A percentile compares a stretch with the other conserved stretches of the same genome.
Conservation (phyloP, 2,888 invertebrate species). For the Ceramica pisi region DNA sequence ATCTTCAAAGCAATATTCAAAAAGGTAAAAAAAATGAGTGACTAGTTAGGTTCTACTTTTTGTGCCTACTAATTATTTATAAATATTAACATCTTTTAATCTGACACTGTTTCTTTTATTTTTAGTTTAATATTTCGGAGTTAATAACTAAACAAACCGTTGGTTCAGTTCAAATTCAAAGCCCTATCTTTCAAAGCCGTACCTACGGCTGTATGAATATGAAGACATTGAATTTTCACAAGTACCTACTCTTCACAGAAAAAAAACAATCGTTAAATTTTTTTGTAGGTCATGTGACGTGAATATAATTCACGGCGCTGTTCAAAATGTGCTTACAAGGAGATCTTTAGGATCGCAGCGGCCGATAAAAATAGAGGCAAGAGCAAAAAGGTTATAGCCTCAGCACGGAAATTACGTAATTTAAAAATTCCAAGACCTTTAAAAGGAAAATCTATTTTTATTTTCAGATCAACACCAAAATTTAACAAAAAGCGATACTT, state of each 20-base stretch:
- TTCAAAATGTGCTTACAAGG: conserved; percentile 19
- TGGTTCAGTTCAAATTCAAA: no score
- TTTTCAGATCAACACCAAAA: conserved; percentile 42
- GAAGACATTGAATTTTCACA: neutral
- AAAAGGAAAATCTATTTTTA: conserved; percentile 13
- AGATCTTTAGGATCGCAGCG: conserved; percentile 12
- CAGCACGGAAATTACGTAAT: conserved; percentile 42
- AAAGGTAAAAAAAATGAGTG: neutral
- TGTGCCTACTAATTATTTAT: neutral
- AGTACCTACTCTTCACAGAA: neutral
- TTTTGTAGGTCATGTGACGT: conserved; percentile 12
- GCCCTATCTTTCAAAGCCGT: no score
- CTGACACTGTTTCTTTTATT: neutral
- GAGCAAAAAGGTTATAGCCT: conserved; percentile 24
- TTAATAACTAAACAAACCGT: neutral
- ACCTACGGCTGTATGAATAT: neutral
- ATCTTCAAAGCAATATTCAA: neutral
- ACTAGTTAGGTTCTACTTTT: neutral
- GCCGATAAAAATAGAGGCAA: conserved; percentile 21
- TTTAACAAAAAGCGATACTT: conserved; percentile 35
- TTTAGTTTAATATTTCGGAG: neutral
- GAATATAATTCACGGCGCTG: conserved; percentile 27
- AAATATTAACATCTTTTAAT: neutral
- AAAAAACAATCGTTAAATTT: conserved; percentile 14
- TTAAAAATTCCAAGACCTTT: conserved; percentile 35